These are phyloP conservation scores for Epinephelus malabaricus DNA, from an alignment of 2,797 vertebrate species.

Conservation along the genomic window DNA sequence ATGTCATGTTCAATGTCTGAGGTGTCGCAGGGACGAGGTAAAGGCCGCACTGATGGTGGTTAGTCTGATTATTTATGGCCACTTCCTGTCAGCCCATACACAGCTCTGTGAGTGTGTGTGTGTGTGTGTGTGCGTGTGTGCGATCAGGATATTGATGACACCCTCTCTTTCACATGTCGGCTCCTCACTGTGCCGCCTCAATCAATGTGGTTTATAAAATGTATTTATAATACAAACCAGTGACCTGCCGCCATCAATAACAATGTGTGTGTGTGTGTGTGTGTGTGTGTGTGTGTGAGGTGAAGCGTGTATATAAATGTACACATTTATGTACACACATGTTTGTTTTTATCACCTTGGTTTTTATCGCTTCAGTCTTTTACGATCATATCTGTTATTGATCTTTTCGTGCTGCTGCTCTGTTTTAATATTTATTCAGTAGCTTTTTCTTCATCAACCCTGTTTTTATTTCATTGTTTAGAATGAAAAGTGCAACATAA, in stretches of 20 bases:
- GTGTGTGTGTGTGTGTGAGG: too few relatives aligned
- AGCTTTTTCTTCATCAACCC: too few relatives aligned
- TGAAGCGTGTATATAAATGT: not conserved
- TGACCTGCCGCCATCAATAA: not conserved
- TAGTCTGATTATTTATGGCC: slow-evolving; percentile 78
- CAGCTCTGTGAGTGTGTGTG: slow-evolving; percentile 19
- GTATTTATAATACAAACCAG: not conserved
- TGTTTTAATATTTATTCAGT: too few relatives aligned
- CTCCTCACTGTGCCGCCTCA: not conserved
- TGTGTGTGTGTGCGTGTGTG: slow-evolving; percentile 26
- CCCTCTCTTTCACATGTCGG: not conserved
- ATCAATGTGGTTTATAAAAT: not conserved
- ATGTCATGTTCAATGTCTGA: slow-evolving; percentile 84
- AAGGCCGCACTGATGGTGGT: slow-evolving; percentile 60
- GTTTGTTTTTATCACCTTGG: not conserved
- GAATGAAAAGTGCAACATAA: too few relatives aligned
- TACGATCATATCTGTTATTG: too few relatives aligned
- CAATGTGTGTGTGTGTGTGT: too few relatives aligned
- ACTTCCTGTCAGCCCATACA: slow-evolving; percentile 71
- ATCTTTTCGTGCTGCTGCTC: too few relatives aligned
- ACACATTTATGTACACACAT: not conserved
- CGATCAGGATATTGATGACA: slow-evolving; percentile 24
- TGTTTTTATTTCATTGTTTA: too few relatives aligned
- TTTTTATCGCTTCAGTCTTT: not conserved
- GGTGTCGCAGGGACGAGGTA: slow-evolving; percentile 71